A percentile compares a stretch with the other conserved stretches of the same genome.
Conservation (phyloP, 2,797 vertebrate genomes). For the Microctenopoma lineatum region DNA sequence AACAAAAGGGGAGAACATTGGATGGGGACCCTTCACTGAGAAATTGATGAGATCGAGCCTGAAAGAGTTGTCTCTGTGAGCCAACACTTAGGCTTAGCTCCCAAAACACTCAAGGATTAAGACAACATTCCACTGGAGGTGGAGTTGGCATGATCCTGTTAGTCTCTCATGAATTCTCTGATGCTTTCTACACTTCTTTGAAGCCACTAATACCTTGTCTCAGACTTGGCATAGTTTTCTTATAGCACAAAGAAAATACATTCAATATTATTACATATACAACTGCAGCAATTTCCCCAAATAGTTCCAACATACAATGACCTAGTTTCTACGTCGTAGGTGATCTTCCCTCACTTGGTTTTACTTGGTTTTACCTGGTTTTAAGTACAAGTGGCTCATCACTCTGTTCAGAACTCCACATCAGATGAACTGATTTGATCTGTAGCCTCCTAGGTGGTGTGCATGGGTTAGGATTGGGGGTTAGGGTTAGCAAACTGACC, state of each 20-base stretch:
- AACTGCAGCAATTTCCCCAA: conserved; percentile 8
- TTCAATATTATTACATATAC: conserved; percentile 28
- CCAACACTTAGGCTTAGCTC: conserved; percentile 75
- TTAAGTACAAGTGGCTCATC: conserved; percentile 20
- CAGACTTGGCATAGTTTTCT: conserved; percentile 29
- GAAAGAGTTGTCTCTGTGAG: conserved; percentile 81
- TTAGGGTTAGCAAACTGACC: too few species aligned
- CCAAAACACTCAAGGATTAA: conserved; percentile 78
- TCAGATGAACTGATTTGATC: conserved; percentile 58
- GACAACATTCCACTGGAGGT: conserved; percentile 76
- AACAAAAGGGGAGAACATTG: conserved; percentile 85
- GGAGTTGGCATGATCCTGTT: conserved; percentile 72
- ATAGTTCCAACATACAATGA: conserved; percentile 15
- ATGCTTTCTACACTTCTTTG: conserved; percentile 58
- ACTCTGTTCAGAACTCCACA: conserved; percentile 42
- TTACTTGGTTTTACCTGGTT: too few species aligned
- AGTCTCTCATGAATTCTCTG: conserved; percentile 65
- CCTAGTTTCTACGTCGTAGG: conserved; percentile 13
- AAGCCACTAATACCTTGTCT: conserved; percentile 54
- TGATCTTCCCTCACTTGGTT: conserved; percentile 3
- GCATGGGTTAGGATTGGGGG: too few species aligned
- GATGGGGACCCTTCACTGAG: conserved; percentile 80
- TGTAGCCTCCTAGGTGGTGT: not conserved
- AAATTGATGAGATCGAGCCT: conserved; percentile 79
- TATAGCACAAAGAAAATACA: conserved; percentile 33